A percentile compares a stretch with the other conserved stretches of the same genome.
phyloP scores from a whole-genome alignment of 2,113 vertebrate genomes.

The Megaceryle torquata region DNA sequence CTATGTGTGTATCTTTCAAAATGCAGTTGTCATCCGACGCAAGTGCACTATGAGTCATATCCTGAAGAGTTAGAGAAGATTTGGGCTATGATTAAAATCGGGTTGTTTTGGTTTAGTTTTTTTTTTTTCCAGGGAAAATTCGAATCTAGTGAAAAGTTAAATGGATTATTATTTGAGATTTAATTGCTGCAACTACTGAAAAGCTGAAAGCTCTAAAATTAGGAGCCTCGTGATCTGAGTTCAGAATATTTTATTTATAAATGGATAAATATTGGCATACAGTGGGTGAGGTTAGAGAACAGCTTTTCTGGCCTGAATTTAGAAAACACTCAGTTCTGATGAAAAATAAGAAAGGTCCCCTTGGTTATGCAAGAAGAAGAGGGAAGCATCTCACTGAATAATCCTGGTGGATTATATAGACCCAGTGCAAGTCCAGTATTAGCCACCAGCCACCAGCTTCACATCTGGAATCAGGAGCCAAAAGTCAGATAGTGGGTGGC shows the following conservation, averaged over 20 bases:
- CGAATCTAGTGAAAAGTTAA: background rate
- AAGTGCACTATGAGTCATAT: background rate
- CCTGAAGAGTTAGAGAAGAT: background rate
- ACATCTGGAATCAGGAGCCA: background rate
- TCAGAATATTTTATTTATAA: background rate
- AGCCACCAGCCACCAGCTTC: slow-evolving; percentile 39
- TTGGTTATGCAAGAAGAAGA: slow-evolving; percentile 34
- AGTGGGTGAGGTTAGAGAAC: background rate
- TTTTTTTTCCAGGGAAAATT: background rate
- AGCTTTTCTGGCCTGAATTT: background rate
- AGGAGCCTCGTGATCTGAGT: background rate
- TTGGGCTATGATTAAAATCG: background rate
- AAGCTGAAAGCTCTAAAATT: background rate
- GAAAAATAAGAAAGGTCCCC: background rate
- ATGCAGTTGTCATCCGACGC: background rate
- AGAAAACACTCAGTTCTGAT: background rate
- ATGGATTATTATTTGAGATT: background rate
- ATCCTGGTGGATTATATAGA: background rate
- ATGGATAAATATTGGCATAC: background rate
- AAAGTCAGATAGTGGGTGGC: slow-evolving; percentile 8
- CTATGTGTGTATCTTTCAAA: slow-evolving; percentile 22
- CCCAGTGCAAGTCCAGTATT: slow-evolving; percentile 18
- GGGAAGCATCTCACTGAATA: slow-evolving; percentile 37
- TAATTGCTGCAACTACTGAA: background rate
- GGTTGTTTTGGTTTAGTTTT: background rate